Evolutionary conservation across 2,888 invertebrate genomes (phyloP).

Genomic region (Arge pagana): DNA sequence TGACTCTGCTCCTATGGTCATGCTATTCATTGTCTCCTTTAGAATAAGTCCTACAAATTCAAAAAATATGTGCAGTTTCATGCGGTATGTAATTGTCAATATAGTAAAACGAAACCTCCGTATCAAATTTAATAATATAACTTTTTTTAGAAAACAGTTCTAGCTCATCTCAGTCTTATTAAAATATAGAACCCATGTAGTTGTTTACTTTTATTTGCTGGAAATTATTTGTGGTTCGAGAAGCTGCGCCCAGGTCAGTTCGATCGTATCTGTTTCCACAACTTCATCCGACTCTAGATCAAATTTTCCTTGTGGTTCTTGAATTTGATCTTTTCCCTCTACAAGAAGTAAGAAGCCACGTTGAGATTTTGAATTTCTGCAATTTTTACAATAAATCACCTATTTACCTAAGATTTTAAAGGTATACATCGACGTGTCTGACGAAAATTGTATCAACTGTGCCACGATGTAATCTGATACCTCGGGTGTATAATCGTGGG

Average conservation of each 20-base stretch:
- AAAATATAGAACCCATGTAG: too few species aligned
- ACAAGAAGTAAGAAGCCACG: too few species aligned
- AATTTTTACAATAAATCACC: not conserved
- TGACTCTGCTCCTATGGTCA: too few species aligned
- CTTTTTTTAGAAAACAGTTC: too few species aligned
- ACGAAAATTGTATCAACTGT: slow-evolving; percentile 37
- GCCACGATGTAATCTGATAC: slow-evolving; percentile 53
- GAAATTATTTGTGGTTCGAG: slow-evolving; percentile 33
- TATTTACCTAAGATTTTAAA: slow-evolving; percentile 40
- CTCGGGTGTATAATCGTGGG: slow-evolving; percentile 54
- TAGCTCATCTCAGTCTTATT: too few species aligned
- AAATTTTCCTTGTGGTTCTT: slow-evolving; percentile 52
- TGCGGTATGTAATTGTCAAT: too few species aligned
- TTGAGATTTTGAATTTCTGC: not conserved
- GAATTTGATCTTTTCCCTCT: slow-evolving; percentile 51
- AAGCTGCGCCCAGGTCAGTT: slow-evolving; percentile 36
- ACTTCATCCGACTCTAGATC: slow-evolving; percentile 41
- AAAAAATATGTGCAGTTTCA: too few species aligned
- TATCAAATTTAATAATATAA: too few species aligned
- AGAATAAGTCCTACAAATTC: too few species aligned
- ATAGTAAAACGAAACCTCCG: too few species aligned
- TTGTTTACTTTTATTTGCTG: slow-evolving; percentile 13
- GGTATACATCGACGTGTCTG: slow-evolving; percentile 32
- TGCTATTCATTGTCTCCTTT: too few species aligned
- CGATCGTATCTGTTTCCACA: slow-evolving; percentile 20